Evolutionary conservation across 1,140 invertebrate genomes (phyloP), one percentile per base, ranked within the genome.

Genomic region (Andricus grossulariae): DNA sequence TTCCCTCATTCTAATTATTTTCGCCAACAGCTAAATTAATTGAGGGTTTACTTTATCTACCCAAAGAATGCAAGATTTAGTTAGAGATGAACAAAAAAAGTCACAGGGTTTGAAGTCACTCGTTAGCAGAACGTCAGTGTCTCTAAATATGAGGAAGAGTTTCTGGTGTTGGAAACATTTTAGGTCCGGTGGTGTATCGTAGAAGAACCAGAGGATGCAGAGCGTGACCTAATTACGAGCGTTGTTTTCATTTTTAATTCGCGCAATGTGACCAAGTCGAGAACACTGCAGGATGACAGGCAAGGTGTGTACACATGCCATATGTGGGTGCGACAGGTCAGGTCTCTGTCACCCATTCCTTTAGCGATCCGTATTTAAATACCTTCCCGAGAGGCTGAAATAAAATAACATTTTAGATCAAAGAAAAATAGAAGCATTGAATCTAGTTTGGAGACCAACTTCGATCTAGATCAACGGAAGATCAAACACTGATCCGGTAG

Each of bases 321-420:
- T 87, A 88, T 87, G 86, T 88, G 86, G 89, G 89, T 87, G 89
- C 85, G 88, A 82, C 82, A 32, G 32, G 77, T 77, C 71, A 75
- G 57, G 71, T 72, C 78, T 74, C 25, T 32, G 21, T 66, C 12
- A 15, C 12, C 39, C 21, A 16, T 32, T 66, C 15, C 66, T 73
- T 66, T 72, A 75, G 70, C 39, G 74, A 55, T 10, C 50, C n/a
- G 19, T 8, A 16, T 55, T 71, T 49, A 21, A 25, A 54, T 72
- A 19, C 54, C 54, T 75, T 55, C 55, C 21, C 72, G 45, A 15
- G 39, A 39, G 66, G 74, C 45, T 51, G 66, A 70, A 55, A 50
- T n/a, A 78, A 49, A 39, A n/a, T n/a, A 3, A 32, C 2, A 5
- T 32, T 32, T 32, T 32, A 32, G 2, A 32, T 2, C 25, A 32